Conservation (phyloP, 2,797 vertebrate genomes). For the Phyllotis vaccarum region DNA sequence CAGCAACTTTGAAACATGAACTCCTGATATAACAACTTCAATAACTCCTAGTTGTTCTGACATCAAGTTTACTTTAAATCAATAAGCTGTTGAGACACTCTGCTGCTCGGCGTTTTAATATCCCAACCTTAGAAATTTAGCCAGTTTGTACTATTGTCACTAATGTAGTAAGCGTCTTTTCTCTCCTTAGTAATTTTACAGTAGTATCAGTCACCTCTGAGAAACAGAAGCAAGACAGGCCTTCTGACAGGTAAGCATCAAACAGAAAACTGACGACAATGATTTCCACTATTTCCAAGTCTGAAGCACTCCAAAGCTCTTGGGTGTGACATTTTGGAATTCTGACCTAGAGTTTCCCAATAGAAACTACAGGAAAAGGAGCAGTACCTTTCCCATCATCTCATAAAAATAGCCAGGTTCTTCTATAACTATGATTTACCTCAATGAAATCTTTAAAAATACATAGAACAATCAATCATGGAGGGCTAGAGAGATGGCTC, state of each 20-base stretch:
- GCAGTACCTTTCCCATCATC: neutral
- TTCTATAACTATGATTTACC: neutral
- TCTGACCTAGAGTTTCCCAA: neutral
- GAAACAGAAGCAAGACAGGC: neutral
- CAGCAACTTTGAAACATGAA: neutral
- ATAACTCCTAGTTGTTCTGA: conserved; percentile 3
- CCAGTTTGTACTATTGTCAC: neutral
- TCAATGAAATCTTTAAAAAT: neutral
- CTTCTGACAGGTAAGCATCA: neutral
- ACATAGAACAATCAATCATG: neutral
- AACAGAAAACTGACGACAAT: neutral
- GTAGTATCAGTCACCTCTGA: neutral
- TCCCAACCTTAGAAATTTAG: conserved; percentile 16
- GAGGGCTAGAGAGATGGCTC: neutral
- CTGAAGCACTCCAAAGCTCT: too few species aligned
- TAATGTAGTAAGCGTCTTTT: neutral
- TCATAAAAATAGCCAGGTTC: neutral
- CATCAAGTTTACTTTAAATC: neutral
- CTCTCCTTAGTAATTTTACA: conserved; percentile 30
- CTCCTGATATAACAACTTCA: neutral
- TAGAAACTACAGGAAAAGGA: neutral
- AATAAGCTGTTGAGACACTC: neutral
- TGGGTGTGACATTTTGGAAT: neutral
- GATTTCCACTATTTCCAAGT: neutral
- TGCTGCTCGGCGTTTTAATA: neutral